phyloP scores from a whole-genome alignment of 2,888 invertebrate genomes.

The Caenorhabditis sp. region DNA sequence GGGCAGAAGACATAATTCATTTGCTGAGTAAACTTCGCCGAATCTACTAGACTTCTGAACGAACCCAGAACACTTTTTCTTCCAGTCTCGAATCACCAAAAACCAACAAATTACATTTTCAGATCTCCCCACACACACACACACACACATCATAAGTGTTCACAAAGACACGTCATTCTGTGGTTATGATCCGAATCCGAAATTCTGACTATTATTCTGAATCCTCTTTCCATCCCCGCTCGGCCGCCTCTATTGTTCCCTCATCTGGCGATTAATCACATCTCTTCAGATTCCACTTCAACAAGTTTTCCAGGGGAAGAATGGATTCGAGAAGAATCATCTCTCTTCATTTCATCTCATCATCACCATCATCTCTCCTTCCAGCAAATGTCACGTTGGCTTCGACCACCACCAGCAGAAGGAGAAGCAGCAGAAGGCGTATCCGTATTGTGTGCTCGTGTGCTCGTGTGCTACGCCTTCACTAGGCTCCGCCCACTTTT shows the following conservation, averaged over 20 bases:
- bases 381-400: slow-evolving; percentile 53
- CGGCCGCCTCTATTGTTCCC: slow-evolving; percentile 30
- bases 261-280: slow-evolving; percentile 40
- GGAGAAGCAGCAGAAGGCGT: slow-evolving; percentile 5
- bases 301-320: slow-evolving; percentile 10
- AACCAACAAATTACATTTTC: slow-evolving; percentile 30
- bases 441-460: slow-evolving; percentile 41
- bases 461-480: not conserved
- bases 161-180: slow-evolving; percentile 42
- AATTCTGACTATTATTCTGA: no score
- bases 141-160: slow-evolving; percentile 17
- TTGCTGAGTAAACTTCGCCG: not conserved
- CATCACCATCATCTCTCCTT: slow-evolving; percentile 22
- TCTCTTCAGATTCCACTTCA: slow-evolving; percentile 55
- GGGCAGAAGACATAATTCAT: slow-evolving; percentile 25
- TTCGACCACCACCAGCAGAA: not conserved
- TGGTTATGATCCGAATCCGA: not conserved
- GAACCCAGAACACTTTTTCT: not conserved
- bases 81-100: slow-evolving; percentile 26
- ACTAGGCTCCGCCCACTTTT: slow-evolving; percentile 43
- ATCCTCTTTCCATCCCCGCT: no score
- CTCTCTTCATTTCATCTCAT: slow-evolving; percentile 10
- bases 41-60: not conserved
- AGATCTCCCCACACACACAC: not conserved
- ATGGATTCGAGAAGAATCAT: slow-evolving; percentile 14